Conservation (phyloP, 2,797 vertebrate genomes). For the Lophius americanus region DNA sequence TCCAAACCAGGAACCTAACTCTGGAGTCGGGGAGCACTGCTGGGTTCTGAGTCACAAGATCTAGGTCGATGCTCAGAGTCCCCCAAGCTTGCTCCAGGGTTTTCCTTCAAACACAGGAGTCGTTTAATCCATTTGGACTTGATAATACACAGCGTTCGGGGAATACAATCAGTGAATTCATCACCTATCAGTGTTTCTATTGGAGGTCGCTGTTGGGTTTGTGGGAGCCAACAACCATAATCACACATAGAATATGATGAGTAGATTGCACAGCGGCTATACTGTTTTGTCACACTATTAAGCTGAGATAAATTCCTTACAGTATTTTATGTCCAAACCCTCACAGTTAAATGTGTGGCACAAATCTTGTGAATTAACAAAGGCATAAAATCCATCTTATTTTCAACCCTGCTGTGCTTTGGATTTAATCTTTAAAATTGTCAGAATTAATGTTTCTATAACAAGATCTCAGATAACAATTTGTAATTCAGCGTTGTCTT, state of each 20-base stretch:
- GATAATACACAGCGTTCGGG: conserved; percentile 14
- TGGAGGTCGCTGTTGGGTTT: background rate
- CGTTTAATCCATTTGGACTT: conserved; percentile 20
- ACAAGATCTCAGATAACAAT: background rate
- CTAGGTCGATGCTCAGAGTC: conserved; percentile 19
- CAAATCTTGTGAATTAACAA: background rate
- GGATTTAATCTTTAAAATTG: background rate
- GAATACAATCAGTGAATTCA: conserved; percentile 56
- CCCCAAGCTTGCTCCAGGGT: conserved; percentile 55
- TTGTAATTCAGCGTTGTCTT: background rate
- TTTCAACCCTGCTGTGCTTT: background rate
- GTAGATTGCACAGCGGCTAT: background rate
- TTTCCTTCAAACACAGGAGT: conserved; percentile 57
- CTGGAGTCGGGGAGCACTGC: conserved; percentile 34
- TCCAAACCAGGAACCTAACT: conserved; percentile 61
- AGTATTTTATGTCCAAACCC: background rate
- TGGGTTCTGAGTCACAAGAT: conserved; percentile 67
- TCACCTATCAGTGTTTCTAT: conserved; percentile 24
- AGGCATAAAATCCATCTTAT: background rate
- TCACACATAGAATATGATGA: background rate
- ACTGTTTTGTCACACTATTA: background rate
- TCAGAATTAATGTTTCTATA: background rate
- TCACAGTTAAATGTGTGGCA: background rate
- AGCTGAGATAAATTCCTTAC: background rate
- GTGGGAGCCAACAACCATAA: background rate